Evolutionary conservation across 2,888 invertebrate genomes (phyloP), one percentile per base, ranked within the genome.

Genomic region (Cheilosia vernalis): DNA sequence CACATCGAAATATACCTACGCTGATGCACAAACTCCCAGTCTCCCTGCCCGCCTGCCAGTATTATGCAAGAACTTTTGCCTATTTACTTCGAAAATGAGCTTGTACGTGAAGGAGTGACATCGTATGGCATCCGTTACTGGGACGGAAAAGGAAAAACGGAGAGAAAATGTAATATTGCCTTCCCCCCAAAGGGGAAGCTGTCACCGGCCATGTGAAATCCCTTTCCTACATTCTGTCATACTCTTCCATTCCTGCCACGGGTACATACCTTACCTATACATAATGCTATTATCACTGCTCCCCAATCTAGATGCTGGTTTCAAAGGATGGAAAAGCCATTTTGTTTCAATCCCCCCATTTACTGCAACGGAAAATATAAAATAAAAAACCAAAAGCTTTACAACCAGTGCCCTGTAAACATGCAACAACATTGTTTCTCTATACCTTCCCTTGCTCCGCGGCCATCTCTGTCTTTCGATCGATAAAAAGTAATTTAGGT

Each of bases 401-500:
- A 19, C 15, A 27, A 21, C 0, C 40, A n/a, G 24, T 4, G 24
- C 56, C 40, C 44, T 74, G 67, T 64, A 79, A 84, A 84, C 73
- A 85, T 85, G 70, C 76, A 85, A 81, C 85, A 80, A 67, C 77
- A 37, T 37, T 37, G 70, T 66, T 73, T 69, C 24, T 13, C 4
- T 69, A 33, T 33, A 33, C 33, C 61, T 76, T 66, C 44, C n/a
- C 19, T n/a, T 67, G 47, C 63, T 60, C 13, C 24, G 30, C 4
- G 44, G 53, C 53, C 21, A 30, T 64, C 63, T 51, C 74, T 42
- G 69, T 49, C 30, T 47, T 2, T 10, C 55, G 85, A 85, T 85
- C 85, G 81, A 85, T 85, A 72, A 67, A 85, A 85, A 58, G 81
- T 85, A 85, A 85, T 81, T 85, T 81, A 77, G 85, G 85, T 85